phyloP scores from a whole-genome alignment of 2,113 vertebrate species.

The Propithecus coquereli region DNA sequence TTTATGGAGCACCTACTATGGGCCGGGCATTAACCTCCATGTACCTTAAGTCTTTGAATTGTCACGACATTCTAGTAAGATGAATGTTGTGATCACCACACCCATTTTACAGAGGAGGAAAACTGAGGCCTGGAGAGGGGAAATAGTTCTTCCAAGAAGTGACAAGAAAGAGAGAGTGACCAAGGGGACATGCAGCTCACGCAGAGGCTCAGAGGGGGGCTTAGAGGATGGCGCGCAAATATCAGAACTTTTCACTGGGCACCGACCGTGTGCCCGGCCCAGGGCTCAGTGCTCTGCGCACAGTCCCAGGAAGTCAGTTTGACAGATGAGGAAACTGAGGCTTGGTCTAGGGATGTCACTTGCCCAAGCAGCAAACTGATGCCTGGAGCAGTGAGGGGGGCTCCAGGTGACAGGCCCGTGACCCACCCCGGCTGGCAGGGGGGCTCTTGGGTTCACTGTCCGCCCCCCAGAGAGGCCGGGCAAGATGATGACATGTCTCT shows the following conservation, averaged over 20 bases:
- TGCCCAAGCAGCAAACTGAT: no score
- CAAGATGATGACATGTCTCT: neutral
- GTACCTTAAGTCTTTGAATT: neutral
- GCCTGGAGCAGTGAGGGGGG: neutral
- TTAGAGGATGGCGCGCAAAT: neutral
- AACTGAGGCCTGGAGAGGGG: neutral
- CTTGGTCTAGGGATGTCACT: neutral
- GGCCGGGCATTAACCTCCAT: neutral
- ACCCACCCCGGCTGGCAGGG: neutral
- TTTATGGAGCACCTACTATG: neutral
- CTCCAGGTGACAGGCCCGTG: accelerated
- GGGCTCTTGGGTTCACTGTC: neutral
- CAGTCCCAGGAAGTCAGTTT: neutral
- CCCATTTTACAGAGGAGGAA: neutral
- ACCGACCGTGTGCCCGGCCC: neutral
- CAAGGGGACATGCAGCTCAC: neutral
- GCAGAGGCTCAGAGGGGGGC: neutral
- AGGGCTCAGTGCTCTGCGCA: neutral
- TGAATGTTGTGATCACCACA: accelerated
- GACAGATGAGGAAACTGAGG: neutral
- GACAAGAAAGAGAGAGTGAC: no score
- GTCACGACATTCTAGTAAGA: neutral
- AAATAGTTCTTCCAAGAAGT: neutral
- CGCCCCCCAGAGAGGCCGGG: accelerated
- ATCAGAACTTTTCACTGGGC: neutral